Conservation (phyloP, 1,140 invertebrate genomes). For the Magallana gigas region DNA sequence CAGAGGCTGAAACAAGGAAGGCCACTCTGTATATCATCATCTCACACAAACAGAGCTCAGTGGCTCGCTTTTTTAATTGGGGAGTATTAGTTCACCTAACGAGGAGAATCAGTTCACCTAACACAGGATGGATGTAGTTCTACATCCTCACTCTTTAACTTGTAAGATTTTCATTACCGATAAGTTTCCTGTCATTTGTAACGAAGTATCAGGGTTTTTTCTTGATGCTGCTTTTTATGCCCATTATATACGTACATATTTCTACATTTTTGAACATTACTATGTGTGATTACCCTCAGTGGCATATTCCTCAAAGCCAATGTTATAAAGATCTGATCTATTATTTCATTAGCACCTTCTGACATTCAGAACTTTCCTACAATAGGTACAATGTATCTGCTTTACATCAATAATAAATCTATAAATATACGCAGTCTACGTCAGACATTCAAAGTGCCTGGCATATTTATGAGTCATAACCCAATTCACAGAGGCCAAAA, state of each 20-base stretch:
- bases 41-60: too few species aligned
- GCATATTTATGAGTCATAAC: slow-evolving; percentile 36
- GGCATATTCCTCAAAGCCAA: neutral
- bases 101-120: too few species aligned
- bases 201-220: too few species aligned
- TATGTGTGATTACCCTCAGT: too few species aligned
- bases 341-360: neutral
- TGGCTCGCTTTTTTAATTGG: too few species aligned
- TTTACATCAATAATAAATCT: neutral
- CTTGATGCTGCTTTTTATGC: too few species aligned
- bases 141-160: neutral
- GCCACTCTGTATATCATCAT: neutral
- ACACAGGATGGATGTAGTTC: too few species aligned
- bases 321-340: neutral
- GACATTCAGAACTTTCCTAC: neutral
- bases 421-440: neutral
- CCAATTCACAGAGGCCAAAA: neutral
- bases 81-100: too few species aligned
- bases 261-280: too few species aligned
- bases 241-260: too few species aligned
- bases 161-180: neutral
- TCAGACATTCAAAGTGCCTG: neutral
- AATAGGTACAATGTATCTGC: slow-evolving; percentile 3
- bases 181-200: too few species aligned
- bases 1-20: slow-evolving; percentile 58